Evolutionary conservation across 2,113 vertebrate genomes (phyloP), one percentile per base, ranked within the genome.

Genomic region (Dromaius novaehollandiae): DNA sequence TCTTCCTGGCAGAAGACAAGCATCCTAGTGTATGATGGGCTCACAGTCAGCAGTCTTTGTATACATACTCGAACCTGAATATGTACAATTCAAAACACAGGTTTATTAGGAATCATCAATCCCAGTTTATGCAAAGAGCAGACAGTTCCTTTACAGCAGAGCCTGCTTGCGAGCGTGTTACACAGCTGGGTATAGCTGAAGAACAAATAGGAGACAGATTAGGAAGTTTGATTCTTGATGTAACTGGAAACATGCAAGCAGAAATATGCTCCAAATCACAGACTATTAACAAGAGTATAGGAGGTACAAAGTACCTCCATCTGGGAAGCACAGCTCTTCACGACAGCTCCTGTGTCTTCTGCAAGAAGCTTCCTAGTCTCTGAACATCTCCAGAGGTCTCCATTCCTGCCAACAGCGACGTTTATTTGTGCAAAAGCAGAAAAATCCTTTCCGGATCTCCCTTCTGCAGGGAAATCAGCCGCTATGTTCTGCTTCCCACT

Each of bases 101-200:
- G 76, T 94, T 96, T 96, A 95, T 94, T 97, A 97, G 56, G 86
- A 53, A 64, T 80, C 78, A 88, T 96, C 80, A 96, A 3, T 93
- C 64, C 79, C 88, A 88, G 71, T 90, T 93, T 92, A 88, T 65
- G 78, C 64, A 55, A 95, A 76, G 79, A 95, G 76, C 28, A 96
- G 97, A 97, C 96, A 96, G 89, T 42, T 86, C 48, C 80, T 95
- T 96, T 74, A 55, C 74, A 64, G 69, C 80, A 76, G n/a, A 94
- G 93, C 20, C 73, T 89, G 86, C 78, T 89, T 86, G 36, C 60
- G 71, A 71, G 82, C 88, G 82, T 95, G 91, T 81, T 95, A 55
- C 96, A 69, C 95, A 96, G 96, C 73, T 75, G 38, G 94, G 71
- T 86, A 28, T 24, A 94, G 82, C 88, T 90, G 85, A 61, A 86